phyloP scores from a whole-genome alignment of 64 coral and sea anemone species.

The Montipora foliosa region DNA sequence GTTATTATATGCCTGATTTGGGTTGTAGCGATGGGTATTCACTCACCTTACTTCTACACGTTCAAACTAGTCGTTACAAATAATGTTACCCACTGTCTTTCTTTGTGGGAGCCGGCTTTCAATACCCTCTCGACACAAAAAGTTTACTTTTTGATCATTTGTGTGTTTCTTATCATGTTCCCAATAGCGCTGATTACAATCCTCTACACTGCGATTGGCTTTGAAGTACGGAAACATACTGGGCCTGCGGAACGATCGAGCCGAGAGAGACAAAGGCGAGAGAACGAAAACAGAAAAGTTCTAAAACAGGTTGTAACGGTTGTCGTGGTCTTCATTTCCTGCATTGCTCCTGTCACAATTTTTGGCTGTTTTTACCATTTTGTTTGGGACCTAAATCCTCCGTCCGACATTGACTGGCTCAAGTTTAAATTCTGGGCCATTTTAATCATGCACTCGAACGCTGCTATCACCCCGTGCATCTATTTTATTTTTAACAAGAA shows the following conservation, averaged over 20 bases:
- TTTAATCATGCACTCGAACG: slow-evolving; percentile 67
- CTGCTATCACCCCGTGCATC: slow-evolving; percentile 64
- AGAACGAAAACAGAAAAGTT: slow-evolving; percentile 30
- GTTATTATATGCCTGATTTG: slow-evolving; percentile 52
- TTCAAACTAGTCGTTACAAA: not conserved
- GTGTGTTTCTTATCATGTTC: slow-evolving; percentile 59
- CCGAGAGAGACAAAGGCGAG: slow-evolving; percentile 23
- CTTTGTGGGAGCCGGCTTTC: slow-evolving; percentile 58
- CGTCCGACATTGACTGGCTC: not conserved
- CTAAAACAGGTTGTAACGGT: slow-evolving; percentile 42
- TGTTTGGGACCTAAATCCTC: not conserved
- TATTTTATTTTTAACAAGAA: slow-evolving; percentile 79
- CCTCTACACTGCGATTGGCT: slow-evolving; percentile 60
- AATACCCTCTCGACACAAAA: slow-evolving; percentile 46
- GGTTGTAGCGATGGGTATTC: slow-evolving; percentile 48
- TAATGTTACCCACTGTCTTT: slow-evolving; percentile 4
- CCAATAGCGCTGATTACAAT: slow-evolving; percentile 60
- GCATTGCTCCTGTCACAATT: slow-evolving; percentile 6
- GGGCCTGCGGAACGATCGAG: not conserved
- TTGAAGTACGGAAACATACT: slow-evolving; percentile 66
- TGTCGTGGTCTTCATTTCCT: slow-evolving; percentile 28
- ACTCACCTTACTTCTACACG: slow-evolving; percentile 72
- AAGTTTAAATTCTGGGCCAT: slow-evolving; percentile 45
- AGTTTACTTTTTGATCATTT: slow-evolving; percentile 65
- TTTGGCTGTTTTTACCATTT: slow-evolving; percentile 20